Conservation (phyloP, 2,888 invertebrate genomes). For the Pseudeuparius sepicola region DNA sequence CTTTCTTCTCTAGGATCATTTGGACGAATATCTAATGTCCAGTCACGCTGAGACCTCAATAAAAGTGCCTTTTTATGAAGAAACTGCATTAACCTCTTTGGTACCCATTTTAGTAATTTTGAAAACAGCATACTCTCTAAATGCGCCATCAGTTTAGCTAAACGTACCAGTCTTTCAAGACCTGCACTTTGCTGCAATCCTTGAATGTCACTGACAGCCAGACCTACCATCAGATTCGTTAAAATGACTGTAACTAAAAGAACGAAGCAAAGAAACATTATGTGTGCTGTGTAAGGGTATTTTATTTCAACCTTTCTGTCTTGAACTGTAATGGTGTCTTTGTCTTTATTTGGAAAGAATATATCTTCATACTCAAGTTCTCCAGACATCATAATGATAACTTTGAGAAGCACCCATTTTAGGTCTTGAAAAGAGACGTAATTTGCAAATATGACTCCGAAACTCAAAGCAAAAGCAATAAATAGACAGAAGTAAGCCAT, state of each 20-base stretch:
- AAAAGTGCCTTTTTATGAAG: conserved; percentile 64
- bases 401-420: conserved; percentile 57
- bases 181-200: conserved; percentile 74
- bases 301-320: conserved; percentile 38
- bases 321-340: too few species aligned
- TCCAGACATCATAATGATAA: conserved; percentile 83
- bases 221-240: conserved; percentile 73
- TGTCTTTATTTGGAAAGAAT: conserved; percentile 53
- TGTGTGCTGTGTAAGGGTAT: conserved; percentile 61
- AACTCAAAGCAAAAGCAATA: conserved; percentile 70
- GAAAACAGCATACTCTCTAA: conserved; percentile 78
- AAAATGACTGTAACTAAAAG: conserved; percentile 71
- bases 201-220: conserved; percentile 77
- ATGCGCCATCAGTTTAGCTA: conserved; percentile 73
- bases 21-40: conserved; percentile 64
- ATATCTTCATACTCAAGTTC: conserved; percentile 79
- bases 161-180: conserved; percentile 67
- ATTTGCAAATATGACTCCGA: conserved; percentile 71
- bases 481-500: conserved; percentile 71
- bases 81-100: conserved; percentile 49
- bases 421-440: conserved; percentile 61
- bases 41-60: conserved; percentile 64
- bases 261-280: conserved; percentile 67
- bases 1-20: conserved; percentile 75
- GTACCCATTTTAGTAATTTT: conserved; percentile 54